Base-by-base conservation (phyloP, 2,113 vertebrate species). In the Eurystomus gularis region DNA sequence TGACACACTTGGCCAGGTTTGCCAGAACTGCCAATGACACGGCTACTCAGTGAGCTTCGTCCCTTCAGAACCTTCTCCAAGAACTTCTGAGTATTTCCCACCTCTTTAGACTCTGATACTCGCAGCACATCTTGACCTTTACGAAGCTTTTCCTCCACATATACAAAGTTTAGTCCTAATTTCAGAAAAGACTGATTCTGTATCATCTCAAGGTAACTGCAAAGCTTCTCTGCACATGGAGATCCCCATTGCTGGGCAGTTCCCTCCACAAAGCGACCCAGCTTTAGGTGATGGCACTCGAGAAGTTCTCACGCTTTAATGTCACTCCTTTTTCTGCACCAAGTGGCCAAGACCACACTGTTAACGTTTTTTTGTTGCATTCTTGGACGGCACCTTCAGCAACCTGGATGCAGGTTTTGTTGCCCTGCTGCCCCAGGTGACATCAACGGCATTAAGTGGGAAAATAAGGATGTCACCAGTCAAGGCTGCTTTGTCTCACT, bases 11-110 rank as follows among this genome's bases (percentile, higher is more conserved):
- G 57, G 80, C 37, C 49, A 48, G 68, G 16, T 64, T 48, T 42
- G 61, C 61, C 76, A 84, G 51, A 84, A 69, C 66, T 7, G 39
- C 40, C 1, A 3, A 48, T 0, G 2, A 57, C 26, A 31, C 0
- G 0, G 16, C 28, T 40, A 29, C 65, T 66, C 60, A 18, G 42
- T 2, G 33, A 70, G 29, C 44, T 29, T 42, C 18, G 42, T 9
- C 33, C 57, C 85, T 85, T 66, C 52, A 39, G 57, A 87, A 64
- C 35, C 37, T 61, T 29, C 24, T 64, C 42, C 73, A 52, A 39
- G 28, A 52, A 29, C 37, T 70, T 81, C 29, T 48, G 65, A 52
- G 1, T 15, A 51, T 49, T 40, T 28, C 9, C 10, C 64, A 65
- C 33, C 25, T 71, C 70, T 68, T 76, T 6, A 55, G 37, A 72